phyloP scores from a whole-genome alignment of 2,888 invertebrate genomes.

The Laothoe populi region DNA sequence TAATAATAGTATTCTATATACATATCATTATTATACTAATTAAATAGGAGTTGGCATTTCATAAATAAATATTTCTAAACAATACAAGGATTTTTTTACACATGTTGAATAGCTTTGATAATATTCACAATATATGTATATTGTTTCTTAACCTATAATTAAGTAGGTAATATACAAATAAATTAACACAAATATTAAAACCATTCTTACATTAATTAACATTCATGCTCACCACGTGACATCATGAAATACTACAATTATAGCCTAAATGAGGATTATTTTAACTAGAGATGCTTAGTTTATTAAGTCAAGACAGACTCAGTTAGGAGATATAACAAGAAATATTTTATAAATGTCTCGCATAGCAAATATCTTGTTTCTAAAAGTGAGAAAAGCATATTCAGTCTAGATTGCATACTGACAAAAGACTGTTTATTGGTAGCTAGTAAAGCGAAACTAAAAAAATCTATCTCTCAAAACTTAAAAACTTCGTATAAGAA shows the following conservation, averaged over 20 bases:
- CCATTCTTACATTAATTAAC: neutral
- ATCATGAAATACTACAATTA: no score
- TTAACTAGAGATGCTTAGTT: neutral
- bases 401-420: no score
- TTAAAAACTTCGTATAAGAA: no score
- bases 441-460: no score
- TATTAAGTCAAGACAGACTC: no score
- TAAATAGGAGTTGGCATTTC: neutral
- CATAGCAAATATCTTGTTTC: no score
- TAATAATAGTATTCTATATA: constrained; percentile 4
- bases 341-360: no score
- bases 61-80: neutral
- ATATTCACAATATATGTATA: neutral
- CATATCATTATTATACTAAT: constrained; percentile 6
- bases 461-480: no score
- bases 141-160: neutral
- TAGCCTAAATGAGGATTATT: neutral
- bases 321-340: no score
- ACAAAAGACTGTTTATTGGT: no score
- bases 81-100: neutral
- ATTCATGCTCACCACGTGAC: neutral
- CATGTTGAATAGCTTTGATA: neutral
- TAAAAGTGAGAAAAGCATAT: no score
- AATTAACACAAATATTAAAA: constrained; percentile 3
- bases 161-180: neutral